Percentiles rank a stretch among this genome's conserved stretches.
phyloP scores from a whole-genome alignment of 2,888 invertebrate genomes.

The Melolontha melolontha region DNA sequence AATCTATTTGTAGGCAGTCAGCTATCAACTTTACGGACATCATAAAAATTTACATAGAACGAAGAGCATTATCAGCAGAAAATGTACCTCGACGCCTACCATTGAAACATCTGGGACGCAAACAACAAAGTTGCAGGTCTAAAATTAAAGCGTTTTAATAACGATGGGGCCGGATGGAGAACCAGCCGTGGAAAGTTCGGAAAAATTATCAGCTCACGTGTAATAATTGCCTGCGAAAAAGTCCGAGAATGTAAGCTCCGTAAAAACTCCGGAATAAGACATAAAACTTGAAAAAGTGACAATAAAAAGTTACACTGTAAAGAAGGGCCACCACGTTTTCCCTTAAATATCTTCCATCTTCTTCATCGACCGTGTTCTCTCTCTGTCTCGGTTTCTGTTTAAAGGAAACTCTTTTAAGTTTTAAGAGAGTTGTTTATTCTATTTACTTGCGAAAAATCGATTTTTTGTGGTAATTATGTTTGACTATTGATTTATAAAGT shows the following conservation, averaged over 20 bases:
- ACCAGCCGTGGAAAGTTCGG: not conserved
- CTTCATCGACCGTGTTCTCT: not conserved
- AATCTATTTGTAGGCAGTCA: too few species aligned
- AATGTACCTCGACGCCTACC: too few species aligned
- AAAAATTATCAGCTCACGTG: constrained; percentile 38
- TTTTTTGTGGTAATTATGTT: constrained; percentile 30
- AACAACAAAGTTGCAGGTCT: constrained; percentile 2
- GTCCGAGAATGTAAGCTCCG: constrained; percentile 5
- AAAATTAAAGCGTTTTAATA: constrained; percentile 8
- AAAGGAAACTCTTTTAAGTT: constrained; percentile 24
- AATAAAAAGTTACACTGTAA: constrained; percentile 40
- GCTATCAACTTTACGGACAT: too few species aligned
- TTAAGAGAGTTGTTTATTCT: constrained; percentile 31
- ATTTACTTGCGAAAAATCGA: constrained; percentile 28
- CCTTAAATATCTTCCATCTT: not conserved
- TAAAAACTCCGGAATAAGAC: constrained; percentile 31
- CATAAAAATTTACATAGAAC: too few species aligned
- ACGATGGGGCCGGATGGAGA: not conserved
- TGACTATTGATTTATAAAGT: constrained; percentile 15
- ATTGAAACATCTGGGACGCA: not conserved
- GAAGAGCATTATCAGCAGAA: too few species aligned
- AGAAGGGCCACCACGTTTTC: constrained; percentile 6
- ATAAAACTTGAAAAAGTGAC: constrained; percentile 40
- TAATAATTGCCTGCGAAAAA: constrained; percentile 35
- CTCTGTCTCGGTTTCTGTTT: not conserved